Evolutionary conservation across 1,140 invertebrate genomes (phyloP).

Genomic region (Oncopodura yosiiana): DNA sequence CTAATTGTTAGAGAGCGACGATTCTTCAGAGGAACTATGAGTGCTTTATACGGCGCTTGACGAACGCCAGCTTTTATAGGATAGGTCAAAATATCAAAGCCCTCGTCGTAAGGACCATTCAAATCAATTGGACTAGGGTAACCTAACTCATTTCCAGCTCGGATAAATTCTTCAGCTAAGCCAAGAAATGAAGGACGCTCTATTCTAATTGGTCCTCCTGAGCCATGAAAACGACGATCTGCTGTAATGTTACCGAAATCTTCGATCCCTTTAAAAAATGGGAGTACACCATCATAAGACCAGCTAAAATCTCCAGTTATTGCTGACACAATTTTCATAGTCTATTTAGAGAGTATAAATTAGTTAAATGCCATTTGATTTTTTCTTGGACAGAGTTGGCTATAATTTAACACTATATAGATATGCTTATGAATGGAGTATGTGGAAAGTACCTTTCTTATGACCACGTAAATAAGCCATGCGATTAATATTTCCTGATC

Average conservation of each 20-base stretch:
- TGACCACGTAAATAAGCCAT: slow-evolving; percentile 1
- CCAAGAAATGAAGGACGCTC: background rate
- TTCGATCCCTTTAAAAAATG: too few relatives aligned
- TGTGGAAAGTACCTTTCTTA: too few relatives aligned
- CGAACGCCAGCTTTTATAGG: background rate
- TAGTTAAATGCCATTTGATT: too few relatives aligned
- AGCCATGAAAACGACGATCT: background rate
- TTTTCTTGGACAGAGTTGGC: too few relatives aligned
- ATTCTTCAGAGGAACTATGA: background rate
- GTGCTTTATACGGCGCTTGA: background rate
- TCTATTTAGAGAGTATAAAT: too few relatives aligned
- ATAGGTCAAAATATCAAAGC: background rate
- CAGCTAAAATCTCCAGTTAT: too few relatives aligned
- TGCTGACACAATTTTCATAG: too few relatives aligned
- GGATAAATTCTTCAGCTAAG: background rate
- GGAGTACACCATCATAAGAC: too few relatives aligned
- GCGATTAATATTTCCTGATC: slow-evolving; percentile 2
- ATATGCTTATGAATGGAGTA: too few relatives aligned
- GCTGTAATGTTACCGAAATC: too few relatives aligned
- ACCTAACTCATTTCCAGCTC: background rate
- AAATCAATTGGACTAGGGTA: background rate
- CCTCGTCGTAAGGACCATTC: background rate
- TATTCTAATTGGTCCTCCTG: background rate
- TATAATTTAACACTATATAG: too few relatives aligned
- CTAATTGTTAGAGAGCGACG: background rate